Evolutionary conservation across 2,888 invertebrate species (phyloP).

Genomic region (Spodoptera exigua): DNA sequence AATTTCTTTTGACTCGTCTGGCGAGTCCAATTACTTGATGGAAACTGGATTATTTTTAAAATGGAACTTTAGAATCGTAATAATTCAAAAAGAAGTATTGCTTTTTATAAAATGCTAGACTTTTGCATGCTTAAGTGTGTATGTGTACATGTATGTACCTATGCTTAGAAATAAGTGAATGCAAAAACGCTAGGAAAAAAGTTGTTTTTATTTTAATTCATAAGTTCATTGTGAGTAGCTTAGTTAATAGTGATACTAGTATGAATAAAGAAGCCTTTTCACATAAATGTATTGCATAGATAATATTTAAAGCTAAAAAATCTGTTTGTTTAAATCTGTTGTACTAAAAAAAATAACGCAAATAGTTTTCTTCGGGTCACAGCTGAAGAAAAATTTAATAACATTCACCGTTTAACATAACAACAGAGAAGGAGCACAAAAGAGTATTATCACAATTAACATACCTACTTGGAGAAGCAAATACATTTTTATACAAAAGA

Average conservation of each 20-base stretch:
- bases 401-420: background rate
- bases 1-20: slow-evolving; percentile 44
- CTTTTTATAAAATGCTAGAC: background rate
- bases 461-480: slow-evolving; percentile 9
- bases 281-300: too few species aligned
- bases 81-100: slow-evolving; percentile 8
- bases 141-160: too few species aligned
- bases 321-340: too few species aligned
- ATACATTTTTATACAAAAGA: slow-evolving; percentile 43
- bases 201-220: too few species aligned
- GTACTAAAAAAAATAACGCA: too few species aligned
- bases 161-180: too few species aligned
- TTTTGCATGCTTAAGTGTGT: background rate
- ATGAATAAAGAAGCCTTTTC: too few species aligned
- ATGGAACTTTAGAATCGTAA: slow-evolving; percentile 31
- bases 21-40: slow-evolving; percentile 49
- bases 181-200: too few species aligned
- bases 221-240: too few species aligned
- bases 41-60: slow-evolving; percentile 41
- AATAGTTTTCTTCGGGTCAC: background rate
- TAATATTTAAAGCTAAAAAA: too few species aligned
- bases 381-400: slow-evolving; percentile 1
- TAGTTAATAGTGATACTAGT: too few species aligned
- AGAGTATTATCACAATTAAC: slow-evolving; percentile 25
- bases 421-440: slow-evolving; percentile 4